phyloP scores from a whole-genome alignment of 1,140 invertebrate genomes.

The Drosophila bifasciata region DNA sequence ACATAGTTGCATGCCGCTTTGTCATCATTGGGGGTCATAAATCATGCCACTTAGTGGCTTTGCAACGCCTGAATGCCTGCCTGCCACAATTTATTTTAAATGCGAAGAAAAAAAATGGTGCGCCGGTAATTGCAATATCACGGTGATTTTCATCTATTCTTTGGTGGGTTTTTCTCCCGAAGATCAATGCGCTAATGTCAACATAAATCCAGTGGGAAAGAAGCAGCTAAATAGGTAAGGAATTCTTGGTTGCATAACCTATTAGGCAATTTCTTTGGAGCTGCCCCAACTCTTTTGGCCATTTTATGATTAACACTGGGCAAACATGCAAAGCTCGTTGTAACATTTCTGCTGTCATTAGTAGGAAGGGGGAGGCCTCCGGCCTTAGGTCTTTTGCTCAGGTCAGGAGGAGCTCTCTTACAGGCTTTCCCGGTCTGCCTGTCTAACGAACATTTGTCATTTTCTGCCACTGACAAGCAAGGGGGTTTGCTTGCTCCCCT shows the following conservation, averaged over 20 bases:
- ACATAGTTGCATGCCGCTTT: slow-evolving; percentile 58
- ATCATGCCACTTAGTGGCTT: slow-evolving; percentile 60
- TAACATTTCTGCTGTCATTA: slow-evolving; percentile 63
- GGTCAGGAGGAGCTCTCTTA: slow-evolving; percentile 35
- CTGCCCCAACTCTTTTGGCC: slow-evolving; percentile 26
- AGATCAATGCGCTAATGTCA: slow-evolving; percentile 46
- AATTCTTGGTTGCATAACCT: slow-evolving; percentile 35
- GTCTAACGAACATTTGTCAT: slow-evolving; percentile 77
- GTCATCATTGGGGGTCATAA: slow-evolving; percentile 64
- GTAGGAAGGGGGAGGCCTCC: background rate
- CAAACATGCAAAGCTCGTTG: slow-evolving; percentile 73
- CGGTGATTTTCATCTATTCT: slow-evolving; percentile 45
- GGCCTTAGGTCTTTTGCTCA: background rate
- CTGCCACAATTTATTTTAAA: slow-evolving; percentile 72
- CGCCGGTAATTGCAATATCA: slow-evolving; percentile 48
- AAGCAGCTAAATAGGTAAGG: background rate
- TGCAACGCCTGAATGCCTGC: slow-evolving; percentile 62
- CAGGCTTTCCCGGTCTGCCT: slow-evolving; percentile 67
- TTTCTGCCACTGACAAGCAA: slow-evolving; percentile 66
- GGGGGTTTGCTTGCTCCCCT: too few relatives aligned
- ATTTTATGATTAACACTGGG: slow-evolving; percentile 76
- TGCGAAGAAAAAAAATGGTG: slow-evolving; percentile 20
- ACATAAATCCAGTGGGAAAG: slow-evolving; percentile 41
- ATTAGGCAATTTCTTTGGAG: slow-evolving; percentile 29
- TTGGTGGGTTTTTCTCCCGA: slow-evolving; percentile 33